phyloP scores from a whole-genome alignment of 2,113 vertebrate genomes.

The Macquaria ambigua region DNA sequence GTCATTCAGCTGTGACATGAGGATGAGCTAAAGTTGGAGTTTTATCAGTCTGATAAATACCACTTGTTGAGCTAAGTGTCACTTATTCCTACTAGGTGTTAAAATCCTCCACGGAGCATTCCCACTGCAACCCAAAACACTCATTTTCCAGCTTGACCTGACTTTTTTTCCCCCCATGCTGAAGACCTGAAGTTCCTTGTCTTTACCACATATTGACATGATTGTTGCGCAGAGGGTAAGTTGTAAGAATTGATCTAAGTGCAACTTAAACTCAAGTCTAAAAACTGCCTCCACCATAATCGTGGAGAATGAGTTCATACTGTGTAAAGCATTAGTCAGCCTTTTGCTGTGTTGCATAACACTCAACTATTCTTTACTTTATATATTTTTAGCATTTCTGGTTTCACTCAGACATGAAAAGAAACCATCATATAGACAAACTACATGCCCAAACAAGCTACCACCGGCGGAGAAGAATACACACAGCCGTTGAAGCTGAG shows the following conservation, averaged over 20 bases:
- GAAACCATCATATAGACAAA: conserved; percentile 12
- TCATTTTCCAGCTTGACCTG: conserved; percentile 56
- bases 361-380: conserved; percentile 16
- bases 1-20: conserved; percentile 42
- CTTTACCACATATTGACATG: neutral
- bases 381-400: conserved; percentile 34
- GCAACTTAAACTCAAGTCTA: neutral
- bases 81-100: conserved; percentile 52
- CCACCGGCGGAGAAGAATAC: neutral
- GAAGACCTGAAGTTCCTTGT: no score
- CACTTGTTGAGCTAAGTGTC: conserved; percentile 50
- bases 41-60: no score
- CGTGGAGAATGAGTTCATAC: neutral
- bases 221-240: neutral
- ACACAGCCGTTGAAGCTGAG: neutral
- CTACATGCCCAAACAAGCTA: conserved; percentile 41
- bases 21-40: conserved; percentile 36
- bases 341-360: conserved; percentile 50
- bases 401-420: conserved; percentile 39
- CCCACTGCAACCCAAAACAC: conserved; percentile 47
- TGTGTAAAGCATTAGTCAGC: conserved; percentile 20
- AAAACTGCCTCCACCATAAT: neutral
- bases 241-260: neutral
- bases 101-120: conserved; percentile 52
- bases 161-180: conserved; percentile 37